Evolutionary conservation across 2,888 invertebrate species (phyloP).

Genomic region (Parthenolecanium corni): DNA sequence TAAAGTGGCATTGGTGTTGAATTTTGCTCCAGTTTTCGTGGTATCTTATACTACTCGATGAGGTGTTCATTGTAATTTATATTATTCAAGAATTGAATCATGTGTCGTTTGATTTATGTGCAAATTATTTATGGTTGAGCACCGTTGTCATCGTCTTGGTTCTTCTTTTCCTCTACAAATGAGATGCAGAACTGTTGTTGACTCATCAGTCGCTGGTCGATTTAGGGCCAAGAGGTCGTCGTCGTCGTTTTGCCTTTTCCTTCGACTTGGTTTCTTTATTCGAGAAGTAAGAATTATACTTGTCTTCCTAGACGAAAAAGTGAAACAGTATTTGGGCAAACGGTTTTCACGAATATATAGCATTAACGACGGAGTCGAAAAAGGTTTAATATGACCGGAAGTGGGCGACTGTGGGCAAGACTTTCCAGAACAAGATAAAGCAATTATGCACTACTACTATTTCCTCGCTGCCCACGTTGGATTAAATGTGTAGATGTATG

Average conservation of each 20-base stretch:
- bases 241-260: neutral
- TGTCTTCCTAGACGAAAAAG: no score
- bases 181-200: slow-evolving; percentile 2
- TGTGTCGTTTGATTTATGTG: neutral
- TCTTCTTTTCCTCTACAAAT: neutral
- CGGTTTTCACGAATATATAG: neutral
- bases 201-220: slow-evolving; percentile 12
- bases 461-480: slow-evolving; percentile 23
- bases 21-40: neutral
- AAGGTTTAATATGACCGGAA: slow-evolving; percentile 11
- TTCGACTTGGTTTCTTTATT: neutral
- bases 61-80: neutral
- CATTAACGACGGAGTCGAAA: no score
- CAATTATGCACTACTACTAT: slow-evolving; percentile 23
- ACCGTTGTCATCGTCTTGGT: no score
- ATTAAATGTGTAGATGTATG: no score
- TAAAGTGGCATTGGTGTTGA: no score
- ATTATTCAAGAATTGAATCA: slow-evolving; percentile 1
- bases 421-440: slow-evolving; percentile 26
- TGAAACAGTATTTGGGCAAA: neutral
- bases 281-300: neutral
- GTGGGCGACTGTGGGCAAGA: slow-evolving; percentile 28
- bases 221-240: slow-evolving; percentile 27
- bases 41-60: neutral
- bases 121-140: no score